Percentiles rank a stretch among this genome's conserved stretches.
phyloP scores from a whole-genome alignment of 2,797 vertebrate genomes.

The Threskiornis aethiopicus region DNA sequence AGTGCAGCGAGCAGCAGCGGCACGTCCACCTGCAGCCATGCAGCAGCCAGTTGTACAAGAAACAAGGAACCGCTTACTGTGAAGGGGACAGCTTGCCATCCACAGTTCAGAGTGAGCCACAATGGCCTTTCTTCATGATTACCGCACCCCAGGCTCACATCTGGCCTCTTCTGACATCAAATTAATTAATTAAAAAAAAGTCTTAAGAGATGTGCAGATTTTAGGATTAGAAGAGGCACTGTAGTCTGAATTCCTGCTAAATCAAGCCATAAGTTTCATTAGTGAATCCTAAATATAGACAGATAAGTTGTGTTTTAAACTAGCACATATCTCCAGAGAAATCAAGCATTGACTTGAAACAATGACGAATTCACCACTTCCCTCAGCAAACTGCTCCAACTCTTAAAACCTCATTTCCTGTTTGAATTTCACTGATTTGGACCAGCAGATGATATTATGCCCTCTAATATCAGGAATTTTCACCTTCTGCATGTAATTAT shows the following conservation, averaged over 20 bases:
- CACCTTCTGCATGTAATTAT: background rate
- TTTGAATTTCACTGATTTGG: background rate
- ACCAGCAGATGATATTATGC: background rate
- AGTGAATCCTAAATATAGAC: background rate
- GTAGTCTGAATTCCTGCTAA: background rate
- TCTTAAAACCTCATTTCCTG: background rate
- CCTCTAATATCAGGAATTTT: background rate
- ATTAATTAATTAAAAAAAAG: background rate
- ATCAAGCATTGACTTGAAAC: background rate
- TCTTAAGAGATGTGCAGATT: background rate
- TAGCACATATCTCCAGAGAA: background rate
- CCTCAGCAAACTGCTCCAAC: background rate
- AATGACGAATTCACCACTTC: background rate
- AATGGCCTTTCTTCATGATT: fast-evolving
- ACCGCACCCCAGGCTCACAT: fast-evolving
- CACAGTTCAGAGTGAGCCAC: fast-evolving
- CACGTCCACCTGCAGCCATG: background rate
- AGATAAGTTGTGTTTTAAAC: background rate
- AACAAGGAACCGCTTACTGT: background rate
- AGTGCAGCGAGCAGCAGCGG: background rate
- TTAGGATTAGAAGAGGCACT: background rate
- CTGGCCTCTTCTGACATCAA: background rate
- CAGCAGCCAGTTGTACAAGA: background rate
- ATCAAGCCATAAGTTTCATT: background rate
- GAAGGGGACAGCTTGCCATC: background rate